Evolutionary conservation across 2,888 invertebrate genomes (phyloP), one percentile per base, ranked within the genome.

Genomic region (Mystacides longicornis): DNA sequence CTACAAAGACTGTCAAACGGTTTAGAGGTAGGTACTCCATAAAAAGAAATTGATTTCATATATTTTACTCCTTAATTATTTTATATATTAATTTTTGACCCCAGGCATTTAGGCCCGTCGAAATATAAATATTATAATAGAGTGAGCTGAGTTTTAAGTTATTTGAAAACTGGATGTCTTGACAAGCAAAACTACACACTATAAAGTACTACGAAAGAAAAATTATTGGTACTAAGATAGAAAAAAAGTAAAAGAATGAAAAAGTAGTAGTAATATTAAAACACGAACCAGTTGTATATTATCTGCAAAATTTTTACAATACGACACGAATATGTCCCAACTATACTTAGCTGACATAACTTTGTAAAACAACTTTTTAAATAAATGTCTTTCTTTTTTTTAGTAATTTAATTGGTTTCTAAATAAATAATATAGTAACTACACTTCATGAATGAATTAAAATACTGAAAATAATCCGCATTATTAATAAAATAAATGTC

Each of bases 301-400:
- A 59, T 77, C 77, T 65, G 77, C 77, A 67, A 77, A 75, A 72
- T 75, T 75, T 73, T 77, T 77, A 76, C 77, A 77, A 75, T 77
- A 77, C 65, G 75, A 74, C 72, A 74, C 76, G 73, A 77, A 76
- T 69, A 76, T 74, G 71, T 77, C 77, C 73, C 77, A 67, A 64
- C 72, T 74, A 66, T 75, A 69, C 69, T 77, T 77, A 67, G 77
- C 62, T 54, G 62, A 58, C 62, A 62, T 62, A 54, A 31, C 53
- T 53, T 52, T 33, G 20, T 33, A n/a, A 16, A 53, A 53, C 37
- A 37, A 53, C 21, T 19, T 53, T 19, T 4, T 3, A 18, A 48
- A 22, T 4, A 27, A 45, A 20, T 5, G 1, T n/a, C 48, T 16
- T 47, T 42, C 48, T 33, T 52, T 22, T 16, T 47, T 21, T 49